These are phyloP conservation scores for Deilephila porcellus DNA, from an alignment of 2,888 invertebrate genomes.

Conservation along the genomic window DNA sequence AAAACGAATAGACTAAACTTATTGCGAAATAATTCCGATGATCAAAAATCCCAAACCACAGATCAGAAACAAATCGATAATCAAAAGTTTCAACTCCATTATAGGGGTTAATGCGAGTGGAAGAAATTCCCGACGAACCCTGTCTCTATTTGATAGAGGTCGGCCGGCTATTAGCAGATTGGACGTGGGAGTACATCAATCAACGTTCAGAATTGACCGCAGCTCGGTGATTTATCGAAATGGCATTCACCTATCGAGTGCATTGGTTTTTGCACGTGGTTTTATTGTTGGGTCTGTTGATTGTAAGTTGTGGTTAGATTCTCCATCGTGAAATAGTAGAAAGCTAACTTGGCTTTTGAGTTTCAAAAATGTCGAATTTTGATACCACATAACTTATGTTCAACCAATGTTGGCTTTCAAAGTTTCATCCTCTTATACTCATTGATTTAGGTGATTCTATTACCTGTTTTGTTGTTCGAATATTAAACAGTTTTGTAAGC, in stretches of 20 bases:
- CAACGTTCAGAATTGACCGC: slow-evolving; percentile 50
- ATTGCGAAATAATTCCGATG: neutral
- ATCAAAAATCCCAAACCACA: slow-evolving; percentile 22
- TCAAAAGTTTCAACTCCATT: slow-evolving; percentile 52
- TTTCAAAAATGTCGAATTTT: no score
- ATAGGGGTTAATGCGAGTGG: slow-evolving; percentile 54
- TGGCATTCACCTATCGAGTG: slow-evolving; percentile 22
- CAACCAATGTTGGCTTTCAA: no score
- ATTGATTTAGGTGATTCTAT: no score
- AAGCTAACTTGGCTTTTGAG: no score
- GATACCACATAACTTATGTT: no score
- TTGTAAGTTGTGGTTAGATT: neutral
- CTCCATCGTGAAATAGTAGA: no score
- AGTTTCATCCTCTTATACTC: no score
- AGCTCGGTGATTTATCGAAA: slow-evolving; percentile 47
- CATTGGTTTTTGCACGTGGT: slow-evolving; percentile 18
- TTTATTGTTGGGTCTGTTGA: neutral
- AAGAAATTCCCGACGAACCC: slow-evolving; percentile 51
- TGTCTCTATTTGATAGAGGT: slow-evolving; percentile 61
- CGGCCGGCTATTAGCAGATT: slow-evolving; percentile 60
- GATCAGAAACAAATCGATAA: slow-evolving; percentile 33
- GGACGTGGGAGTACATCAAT: slow-evolving; percentile 53
- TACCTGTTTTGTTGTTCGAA: no score
- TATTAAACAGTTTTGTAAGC: no score
- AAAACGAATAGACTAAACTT: slow-evolving; percentile 43